Evolutionary conservation across 1,140 invertebrate genomes (phyloP), one percentile per base, ranked within the genome.

Genomic region (Trissolcus basalis): DNA sequence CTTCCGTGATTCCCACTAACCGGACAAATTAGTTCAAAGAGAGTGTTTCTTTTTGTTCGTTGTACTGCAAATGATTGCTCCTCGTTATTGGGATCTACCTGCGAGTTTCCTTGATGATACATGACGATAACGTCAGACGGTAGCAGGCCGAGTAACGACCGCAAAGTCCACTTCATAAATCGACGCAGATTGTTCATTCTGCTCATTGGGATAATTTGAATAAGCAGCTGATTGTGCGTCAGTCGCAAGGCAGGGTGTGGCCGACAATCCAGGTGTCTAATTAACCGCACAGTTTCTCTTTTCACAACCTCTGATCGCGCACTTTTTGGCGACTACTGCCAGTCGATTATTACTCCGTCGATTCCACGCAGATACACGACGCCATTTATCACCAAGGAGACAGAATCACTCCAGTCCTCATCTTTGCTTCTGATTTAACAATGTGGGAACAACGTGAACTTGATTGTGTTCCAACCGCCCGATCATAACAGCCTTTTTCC

Each of bases 341-440:
- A 35, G 13, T 59, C 53, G 51, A 47, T 67, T 68, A 60, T 69
- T 50, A 35, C 45, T 45, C 33, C 56, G 27, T 51, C 56, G 54
- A 61, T 54, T 58, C 36, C 32, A 58, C 39, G 44, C 59, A 36
- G 64, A 55, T 32, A 59, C 64, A 60, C 55, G 58, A 44, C 48
- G 63, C 71, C 71, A 78, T 78, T 78, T 70, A 78, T 78, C 72
- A 78, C 65, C 35, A 14, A 35, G 61, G 63, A 75, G 71, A 78
- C 71, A 75, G 60, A 71, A 71, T 63, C 59, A 73, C 58, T 78
- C 64, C 59, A 27, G 19, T 53, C 55, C 54, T 53, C n/a, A 59
- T 43, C 64, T 58, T 56, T 43, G 68, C 53, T 49, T 70, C 58
- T 58, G 64, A 67, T 75, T 64, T 65, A 76, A 79, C 77, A 77